Base-by-base conservation (phyloP, 2,888 invertebrate genomes). In the Sepioteuthis lessoniana region DNA sequence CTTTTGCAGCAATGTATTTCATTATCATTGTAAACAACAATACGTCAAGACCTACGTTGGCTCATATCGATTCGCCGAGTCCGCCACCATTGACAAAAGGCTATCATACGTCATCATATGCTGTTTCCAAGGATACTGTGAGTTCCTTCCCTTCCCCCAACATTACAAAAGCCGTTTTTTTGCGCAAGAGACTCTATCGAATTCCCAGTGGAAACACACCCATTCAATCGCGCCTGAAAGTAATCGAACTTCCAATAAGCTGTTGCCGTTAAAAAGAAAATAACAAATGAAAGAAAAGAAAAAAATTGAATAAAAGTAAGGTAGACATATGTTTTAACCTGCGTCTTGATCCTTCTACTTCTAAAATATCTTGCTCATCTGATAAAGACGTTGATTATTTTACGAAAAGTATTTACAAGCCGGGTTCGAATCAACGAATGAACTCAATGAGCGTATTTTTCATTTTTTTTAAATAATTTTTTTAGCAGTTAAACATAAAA, bases 1-100 rank as follows among this genome's bases (percentile, higher is more conserved):
- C n/a, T 76, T 76, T 76, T 76, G n/a, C n/a, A 76, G n/a, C 76
- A 76, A 76, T 76, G 76, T 76, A 76, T 76, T 76, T 76, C 76
- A 76, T 76, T 76, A 76, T 76, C 76, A n/a, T 76, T 76, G 76
- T 76, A 76, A 76, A 76, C n/a, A 76, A 76, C 76, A 76, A 35
- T 76, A 76, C 76, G n/a, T 76, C 76, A 76, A 35, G 76, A 76
- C 76, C 76, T 76, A 76, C 76, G 76, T 35, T 76, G 35, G 76
- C 76, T 76, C n/a, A 76, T 76, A 76, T 76, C 76, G 76, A 76
- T 76, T 35, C n/a, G 21, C n/a, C n/a, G n/a, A 35, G n/a, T 76
- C n/a, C 76, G 76, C n/a, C 76, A 35, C n/a, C 76, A n/a, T 76
- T n/a, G 76, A 76, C 76, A 76, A 76, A 76, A 76, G 76, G n/a